Evolutionary conservation across 2,888 invertebrate species (phyloP).

Genomic region (Lasius platythorax): DNA sequence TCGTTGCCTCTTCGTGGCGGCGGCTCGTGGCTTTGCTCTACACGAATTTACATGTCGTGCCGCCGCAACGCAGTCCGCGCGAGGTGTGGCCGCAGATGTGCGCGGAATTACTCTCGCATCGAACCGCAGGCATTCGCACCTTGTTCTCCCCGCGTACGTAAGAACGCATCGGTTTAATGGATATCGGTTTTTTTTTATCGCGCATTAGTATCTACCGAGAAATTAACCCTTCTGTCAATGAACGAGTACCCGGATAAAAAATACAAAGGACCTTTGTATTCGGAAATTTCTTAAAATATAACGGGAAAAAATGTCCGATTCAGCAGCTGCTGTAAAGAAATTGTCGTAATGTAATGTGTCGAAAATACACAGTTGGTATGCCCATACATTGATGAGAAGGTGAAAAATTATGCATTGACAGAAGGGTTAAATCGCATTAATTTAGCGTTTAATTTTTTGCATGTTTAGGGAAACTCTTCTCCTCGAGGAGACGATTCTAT

Average conservation of each 20-base stretch:
- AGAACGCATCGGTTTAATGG: conserved; percentile 14
- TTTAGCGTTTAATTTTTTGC: neutral
- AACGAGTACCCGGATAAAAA: too few relatives aligned
- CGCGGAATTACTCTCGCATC: conserved; percentile 44
- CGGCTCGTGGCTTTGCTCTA: conserved; percentile 58
- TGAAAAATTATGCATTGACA: too few relatives aligned
- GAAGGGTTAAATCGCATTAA: neutral
- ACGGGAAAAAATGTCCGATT: too few relatives aligned
- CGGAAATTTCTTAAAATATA: too few relatives aligned
- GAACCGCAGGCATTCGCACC: conserved; percentile 18
- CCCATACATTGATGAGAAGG: too few relatives aligned
- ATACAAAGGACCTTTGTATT: too few relatives aligned
- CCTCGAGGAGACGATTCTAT: neutral
- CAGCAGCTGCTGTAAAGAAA: too few relatives aligned
- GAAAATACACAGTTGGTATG: too few relatives aligned
- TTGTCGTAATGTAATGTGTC: too few relatives aligned
- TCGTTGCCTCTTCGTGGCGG: neutral
- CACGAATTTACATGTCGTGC: conserved; percentile 74
- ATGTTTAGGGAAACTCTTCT: neutral
- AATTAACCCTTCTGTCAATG: too few relatives aligned
- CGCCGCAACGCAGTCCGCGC: conserved; percentile 67
- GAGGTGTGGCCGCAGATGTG: conserved; percentile 70
- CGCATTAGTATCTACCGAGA: too few relatives aligned
- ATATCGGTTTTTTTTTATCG: neutral
- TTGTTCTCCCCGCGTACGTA: conserved; percentile 7